Evolutionary conservation across 2,888 invertebrate species (phyloP).

Genomic region (Hylaea fasciaria): DNA sequence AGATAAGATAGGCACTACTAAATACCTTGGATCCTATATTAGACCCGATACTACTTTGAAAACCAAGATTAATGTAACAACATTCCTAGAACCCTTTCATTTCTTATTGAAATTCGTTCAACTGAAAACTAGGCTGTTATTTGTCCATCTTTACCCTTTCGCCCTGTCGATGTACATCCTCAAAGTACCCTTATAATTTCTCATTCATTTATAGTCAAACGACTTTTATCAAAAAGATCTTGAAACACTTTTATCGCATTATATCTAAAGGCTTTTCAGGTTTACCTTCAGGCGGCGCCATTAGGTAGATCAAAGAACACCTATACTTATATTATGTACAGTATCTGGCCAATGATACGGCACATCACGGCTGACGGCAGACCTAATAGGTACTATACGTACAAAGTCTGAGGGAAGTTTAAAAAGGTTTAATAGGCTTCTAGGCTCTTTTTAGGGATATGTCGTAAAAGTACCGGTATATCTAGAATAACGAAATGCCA

Average conservation of each 20-base stretch:
- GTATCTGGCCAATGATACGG: neutral
- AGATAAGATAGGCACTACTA: too few relatives aligned
- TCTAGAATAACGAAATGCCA: too few relatives aligned
- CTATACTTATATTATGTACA: conserved; percentile 17
- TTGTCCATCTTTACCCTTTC: too few relatives aligned
- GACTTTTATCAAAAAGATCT: conserved; percentile 14
- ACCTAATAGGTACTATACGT: too few relatives aligned
- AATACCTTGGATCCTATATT: neutral
- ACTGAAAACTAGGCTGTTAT: too few relatives aligned
- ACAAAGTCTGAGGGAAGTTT: too few relatives aligned
- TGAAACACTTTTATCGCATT: conserved; percentile 10
- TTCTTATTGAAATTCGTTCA: too few relatives aligned
- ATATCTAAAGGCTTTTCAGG: conserved; percentile 14
- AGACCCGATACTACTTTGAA: neutral
- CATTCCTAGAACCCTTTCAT: neutral
- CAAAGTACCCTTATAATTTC: neutral
- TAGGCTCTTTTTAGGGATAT: too few relatives aligned
- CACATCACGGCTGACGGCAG: neutral
- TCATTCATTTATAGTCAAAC: conserved; percentile 8
- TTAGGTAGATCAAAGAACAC: conserved; percentile 17
- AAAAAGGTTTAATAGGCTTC: too few relatives aligned
- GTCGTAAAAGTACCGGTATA: too few relatives aligned
- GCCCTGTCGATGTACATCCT: neutral
- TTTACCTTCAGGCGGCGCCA: conserved; percentile 6
- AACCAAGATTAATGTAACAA: neutral